These are phyloP conservation scores for Aspidapion aeneum DNA, from an alignment of 2,888 invertebrate genomes.

Conservation along the genomic window DNA sequence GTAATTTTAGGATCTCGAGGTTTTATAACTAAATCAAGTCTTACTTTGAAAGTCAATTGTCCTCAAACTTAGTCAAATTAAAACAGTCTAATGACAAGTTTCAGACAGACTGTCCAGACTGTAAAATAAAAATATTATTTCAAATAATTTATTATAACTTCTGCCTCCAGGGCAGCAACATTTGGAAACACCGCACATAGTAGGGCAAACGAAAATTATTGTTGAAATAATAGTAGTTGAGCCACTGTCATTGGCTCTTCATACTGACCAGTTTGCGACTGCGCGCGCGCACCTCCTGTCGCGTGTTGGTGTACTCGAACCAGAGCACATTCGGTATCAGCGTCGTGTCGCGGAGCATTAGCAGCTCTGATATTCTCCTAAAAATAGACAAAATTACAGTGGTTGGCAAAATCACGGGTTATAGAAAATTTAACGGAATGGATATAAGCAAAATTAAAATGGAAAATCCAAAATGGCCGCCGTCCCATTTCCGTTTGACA, in stretches of 20 bases:
- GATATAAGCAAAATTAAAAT: too few species aligned
- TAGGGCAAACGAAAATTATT: constrained; percentile 38
- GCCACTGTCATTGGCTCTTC: constrained; percentile 79
- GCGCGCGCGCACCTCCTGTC: constrained; percentile 77
- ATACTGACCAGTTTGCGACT: constrained; percentile 76
- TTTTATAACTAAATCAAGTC: too few species aligned
- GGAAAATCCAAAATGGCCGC: too few species aligned
- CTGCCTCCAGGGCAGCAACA: constrained; percentile 44
- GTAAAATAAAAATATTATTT: too few species aligned
- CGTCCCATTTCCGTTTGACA: too few species aligned
- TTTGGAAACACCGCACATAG: constrained; percentile 38
- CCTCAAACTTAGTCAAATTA: too few species aligned
- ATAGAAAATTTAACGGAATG: too few species aligned
- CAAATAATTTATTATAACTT: constrained; percentile 47
- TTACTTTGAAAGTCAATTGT: too few species aligned
- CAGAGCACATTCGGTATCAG: constrained; percentile 88
- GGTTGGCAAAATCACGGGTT: too few species aligned
- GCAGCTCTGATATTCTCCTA: constrained; percentile 82
- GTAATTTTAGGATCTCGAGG: too few species aligned
- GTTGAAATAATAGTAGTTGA: constrained; percentile 42
- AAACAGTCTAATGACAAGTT: too few species aligned
- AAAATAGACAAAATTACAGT: constrained; percentile 13
- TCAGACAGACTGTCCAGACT: too few species aligned
- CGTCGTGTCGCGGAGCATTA: constrained; percentile 84
- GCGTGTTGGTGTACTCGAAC: constrained; percentile 89